Base-by-base conservation (phyloP, 2,797 vertebrate species). In the Schizopygopsis malacanthus region DNA sequence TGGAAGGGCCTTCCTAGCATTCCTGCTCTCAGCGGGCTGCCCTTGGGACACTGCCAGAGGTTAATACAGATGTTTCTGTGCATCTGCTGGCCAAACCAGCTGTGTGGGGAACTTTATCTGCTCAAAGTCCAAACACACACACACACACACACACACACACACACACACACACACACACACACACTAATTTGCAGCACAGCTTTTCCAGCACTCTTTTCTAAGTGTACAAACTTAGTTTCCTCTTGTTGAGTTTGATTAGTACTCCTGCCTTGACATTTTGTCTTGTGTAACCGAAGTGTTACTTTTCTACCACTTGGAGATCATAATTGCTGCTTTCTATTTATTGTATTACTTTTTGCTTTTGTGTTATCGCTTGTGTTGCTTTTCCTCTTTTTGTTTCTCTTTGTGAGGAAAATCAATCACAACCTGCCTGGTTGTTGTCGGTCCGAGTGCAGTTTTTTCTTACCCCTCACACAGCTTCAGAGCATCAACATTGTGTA, bases 31-130 rank as follows among this genome's bases (percentile, higher is more conserved):
- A 94, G 94, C 93, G 93, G 94, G 96, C 95, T 94, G 94, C 96
- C 94, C 85, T 88, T 96, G 96, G 96, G 96, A 93, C 93, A 89
- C 93, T 92, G 95, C 94, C 95, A 96, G 95, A 97, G 97, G 96
- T 97, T 97, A 97, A 98, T 97, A 96, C 96, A 97, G 97, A 98
- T 98, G 96, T 97, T 97, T 97, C 96, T 94, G 94, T 93, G 94
- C 94, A 95, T 95, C 93, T 95, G 94, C 93, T 93, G 94, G 93
- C 95, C 93, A 93, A 91, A 94, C 95, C 97, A 97, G 97, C 97
- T 98, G 97, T 96, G 96, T 94, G 92, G 93, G 94, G 93, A 93
- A 96, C 96, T 96, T 93, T 97, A 97, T 97, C 95, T 96, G 95
- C 96, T 95, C 95, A 90, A 88, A 95, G 95, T 95, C 96, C 95